A percentile compares a stretch with the other conserved stretches of the same genome.
Conservation (phyloP, 2,888 invertebrate species). For the Tachystola acroxantha region DNA sequence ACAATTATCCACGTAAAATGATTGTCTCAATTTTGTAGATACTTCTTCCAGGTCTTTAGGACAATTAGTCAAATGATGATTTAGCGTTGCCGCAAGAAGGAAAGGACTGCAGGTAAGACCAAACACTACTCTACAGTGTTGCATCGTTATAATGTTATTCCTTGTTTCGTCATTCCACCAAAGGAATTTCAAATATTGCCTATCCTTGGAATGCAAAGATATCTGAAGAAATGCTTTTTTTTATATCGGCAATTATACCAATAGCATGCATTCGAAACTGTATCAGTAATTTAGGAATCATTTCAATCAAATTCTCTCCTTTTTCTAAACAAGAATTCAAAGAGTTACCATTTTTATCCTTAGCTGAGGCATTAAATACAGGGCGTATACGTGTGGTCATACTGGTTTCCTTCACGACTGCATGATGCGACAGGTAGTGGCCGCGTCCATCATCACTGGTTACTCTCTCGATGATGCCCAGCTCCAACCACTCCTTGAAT, state of each 20-base stretch:
- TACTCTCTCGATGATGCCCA: neutral
- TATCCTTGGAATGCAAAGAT: neutral
- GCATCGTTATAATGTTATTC: neutral
- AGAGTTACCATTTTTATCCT: too few relatives aligned
- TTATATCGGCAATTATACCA: too few relatives aligned
- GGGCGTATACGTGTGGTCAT: neutral
- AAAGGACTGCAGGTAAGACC: too few relatives aligned
- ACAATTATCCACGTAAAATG: neutral
- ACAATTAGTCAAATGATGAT: neutral
- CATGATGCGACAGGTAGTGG: neutral
- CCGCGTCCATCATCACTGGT: neutral
- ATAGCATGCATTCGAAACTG: neutral
- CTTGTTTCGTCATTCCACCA: neutral
- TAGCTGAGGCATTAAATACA: too few relatives aligned
- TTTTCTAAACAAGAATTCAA: neutral
- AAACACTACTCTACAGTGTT: neutral
- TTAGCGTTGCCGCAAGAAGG: neutral
- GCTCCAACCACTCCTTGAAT: neutral
- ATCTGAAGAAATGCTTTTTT: neutral
- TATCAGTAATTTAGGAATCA: neutral
- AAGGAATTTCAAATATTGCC: neutral
- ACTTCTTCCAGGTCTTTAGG: neutral
- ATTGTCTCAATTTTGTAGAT: neutral
- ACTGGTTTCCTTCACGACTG: neutral
- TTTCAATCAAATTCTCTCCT: neutral